Conservation (phyloP, 2,888 invertebrate species). For the Mesoligia furuncula region DNA sequence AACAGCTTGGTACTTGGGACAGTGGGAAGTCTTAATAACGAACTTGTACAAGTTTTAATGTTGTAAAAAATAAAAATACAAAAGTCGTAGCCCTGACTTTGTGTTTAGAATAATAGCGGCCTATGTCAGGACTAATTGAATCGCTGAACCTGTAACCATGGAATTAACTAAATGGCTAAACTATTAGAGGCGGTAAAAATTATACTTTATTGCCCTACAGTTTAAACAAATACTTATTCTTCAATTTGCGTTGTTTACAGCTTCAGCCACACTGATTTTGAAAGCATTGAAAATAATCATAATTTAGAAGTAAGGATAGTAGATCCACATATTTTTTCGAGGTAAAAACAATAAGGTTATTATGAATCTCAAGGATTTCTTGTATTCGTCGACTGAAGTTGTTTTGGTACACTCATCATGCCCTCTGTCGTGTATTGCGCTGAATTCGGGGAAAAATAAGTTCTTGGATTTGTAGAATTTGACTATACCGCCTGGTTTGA, state of each 20-base stretch:
- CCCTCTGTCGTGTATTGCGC: background rate
- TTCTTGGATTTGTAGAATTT: constrained; percentile 4
- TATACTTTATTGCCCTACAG: constrained; percentile 49
- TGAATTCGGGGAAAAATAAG: background rate
- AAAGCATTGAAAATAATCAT: constrained; percentile 51
- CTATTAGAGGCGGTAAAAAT: constrained; percentile 30
- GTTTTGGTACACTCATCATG: constrained; percentile 3
- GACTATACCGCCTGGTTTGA: background rate
- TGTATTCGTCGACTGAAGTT: constrained; percentile 15
- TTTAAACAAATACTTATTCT: constrained; percentile 46
- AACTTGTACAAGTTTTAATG: constrained; percentile 30
- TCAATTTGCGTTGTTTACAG: constrained; percentile 42
- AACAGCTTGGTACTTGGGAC: constrained; percentile 46
- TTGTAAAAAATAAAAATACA: constrained; percentile 9
- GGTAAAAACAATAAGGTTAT: constrained; percentile 32
- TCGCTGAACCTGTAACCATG: constrained; percentile 4
- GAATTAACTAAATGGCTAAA: constrained; percentile 7
- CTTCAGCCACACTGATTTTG: constrained; percentile 16
- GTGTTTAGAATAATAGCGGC: constrained; percentile 19
- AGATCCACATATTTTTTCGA: constrained; percentile 39
- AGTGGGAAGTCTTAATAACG: constrained; percentile 26
- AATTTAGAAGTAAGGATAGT: constrained; percentile 47
- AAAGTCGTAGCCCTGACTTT: background rate
- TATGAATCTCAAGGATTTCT: constrained; percentile 38
- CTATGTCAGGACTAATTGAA: constrained; percentile 13